These are phyloP conservation scores for Polydrusus pterygomalis DNA, from an alignment of 2,888 invertebrate genomes.

Conservation along the genomic window DNA sequence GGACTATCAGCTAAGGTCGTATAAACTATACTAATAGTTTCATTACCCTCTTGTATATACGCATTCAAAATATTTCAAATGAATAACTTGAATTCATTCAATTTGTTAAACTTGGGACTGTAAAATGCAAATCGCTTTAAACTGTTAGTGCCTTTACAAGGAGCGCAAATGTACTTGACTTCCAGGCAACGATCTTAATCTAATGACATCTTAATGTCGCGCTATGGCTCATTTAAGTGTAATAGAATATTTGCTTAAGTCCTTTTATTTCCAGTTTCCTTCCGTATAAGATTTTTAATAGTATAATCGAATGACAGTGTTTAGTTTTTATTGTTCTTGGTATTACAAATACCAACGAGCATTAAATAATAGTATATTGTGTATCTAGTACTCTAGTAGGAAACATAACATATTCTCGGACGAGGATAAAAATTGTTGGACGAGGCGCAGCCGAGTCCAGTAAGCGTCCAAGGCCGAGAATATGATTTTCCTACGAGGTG, in stretches of 20 bases:
- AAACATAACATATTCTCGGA: no score
- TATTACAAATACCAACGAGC: no score
- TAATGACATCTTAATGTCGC: conserved; percentile 9
- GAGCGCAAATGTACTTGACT: conserved; percentile 16
- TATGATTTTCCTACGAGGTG: no score
- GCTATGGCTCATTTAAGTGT: conserved; percentile 11
- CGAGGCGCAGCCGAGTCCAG: no score
- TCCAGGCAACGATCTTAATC: conserved; percentile 15
- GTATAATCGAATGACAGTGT: background rate
- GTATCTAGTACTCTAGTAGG: no score
- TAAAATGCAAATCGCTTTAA: conserved; percentile 20
- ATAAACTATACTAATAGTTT: background rate
- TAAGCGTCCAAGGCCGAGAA: no score
- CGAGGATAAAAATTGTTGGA: no score
- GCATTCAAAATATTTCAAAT: no score
- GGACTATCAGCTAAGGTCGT: no score
- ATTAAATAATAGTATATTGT: no score
- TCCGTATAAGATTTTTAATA: background rate
- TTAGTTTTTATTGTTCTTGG: no score
- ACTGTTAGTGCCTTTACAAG: conserved; percentile 10
- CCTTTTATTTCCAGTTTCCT: background rate
- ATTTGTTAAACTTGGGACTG: background rate
- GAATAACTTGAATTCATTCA: background rate
- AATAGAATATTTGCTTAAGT: conserved; percentile 12
- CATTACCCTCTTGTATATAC: background rate